Evolutionary conservation across 2,797 vertebrate species (phyloP), one percentile per base, ranked within the genome.

Genomic region (Lepilemur ruficaudatus): DNA sequence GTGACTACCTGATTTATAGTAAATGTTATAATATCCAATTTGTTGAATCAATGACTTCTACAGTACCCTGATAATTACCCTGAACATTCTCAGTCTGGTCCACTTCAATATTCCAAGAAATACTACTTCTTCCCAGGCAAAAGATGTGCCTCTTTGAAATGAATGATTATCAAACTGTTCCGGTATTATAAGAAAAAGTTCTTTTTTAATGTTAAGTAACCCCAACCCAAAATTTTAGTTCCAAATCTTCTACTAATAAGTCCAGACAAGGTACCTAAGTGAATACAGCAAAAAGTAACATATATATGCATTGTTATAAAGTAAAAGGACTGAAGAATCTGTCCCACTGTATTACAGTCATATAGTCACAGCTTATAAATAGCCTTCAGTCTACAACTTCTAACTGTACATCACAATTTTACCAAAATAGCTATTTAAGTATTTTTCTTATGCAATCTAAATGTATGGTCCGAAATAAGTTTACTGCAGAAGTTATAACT

Each of bases 391-490:
- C 73, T 52, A 28, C 52, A 89, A 85, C 30, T 48, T 91, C 50
- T 89, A 92, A 75, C 57, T 63, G 5, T 57, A 12, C 13, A 80
- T 65, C 55, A 89, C 3, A 4, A 86, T 79, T 48, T 78, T 57
- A 82, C 46, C 78, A 92, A 69, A 92, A 91, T 69, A 57, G 20
- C 2, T 32, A 80, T 35, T 78, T 72, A 70, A 67, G 48, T 57
- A 89, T 59, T 93, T 93, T 89, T 91, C 84, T 75, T 73, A 93
- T 50, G 4, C 55, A 85, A 70, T 38, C 52, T 81, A 89, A 85
- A 85, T 35, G 22, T 41, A 73, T 65, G 32, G 25, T 59, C 57
- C 50, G 12, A 93, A 88, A 25, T 79, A 69, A 23, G 32, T 85
- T 35, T 57, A 80, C 28, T 63, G 1, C 11, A 73, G 82, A 15